Conservation (phyloP, 1,140 invertebrate genomes). For the Ooceraea biroi region DNA sequence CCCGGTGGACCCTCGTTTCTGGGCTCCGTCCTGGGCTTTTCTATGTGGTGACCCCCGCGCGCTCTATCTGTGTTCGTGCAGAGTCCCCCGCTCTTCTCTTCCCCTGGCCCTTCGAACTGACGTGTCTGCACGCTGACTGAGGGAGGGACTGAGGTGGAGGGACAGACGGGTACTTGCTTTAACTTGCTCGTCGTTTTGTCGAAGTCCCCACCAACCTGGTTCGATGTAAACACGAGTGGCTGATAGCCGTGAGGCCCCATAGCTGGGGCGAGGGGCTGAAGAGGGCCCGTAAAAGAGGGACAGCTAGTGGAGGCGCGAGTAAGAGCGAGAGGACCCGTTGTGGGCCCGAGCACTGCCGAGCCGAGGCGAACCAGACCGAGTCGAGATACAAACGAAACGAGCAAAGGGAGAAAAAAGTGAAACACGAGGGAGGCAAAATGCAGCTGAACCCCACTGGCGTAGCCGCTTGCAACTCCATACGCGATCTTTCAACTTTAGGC, state of each 20-base stretch:
- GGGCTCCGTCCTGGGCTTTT: constrained; percentile 33
- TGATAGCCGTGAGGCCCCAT: constrained; percentile 80
- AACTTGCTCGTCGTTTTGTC: constrained; percentile 74
- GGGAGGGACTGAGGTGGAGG: not conserved
- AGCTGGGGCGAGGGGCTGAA: constrained; percentile 48
- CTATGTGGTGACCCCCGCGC: constrained; percentile 23
- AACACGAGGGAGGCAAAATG: constrained; percentile 80
- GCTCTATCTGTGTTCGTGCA: constrained; percentile 47
- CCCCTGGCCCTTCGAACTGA: constrained; percentile 26
- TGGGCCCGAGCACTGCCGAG: constrained; percentile 75
- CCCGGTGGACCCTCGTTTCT: constrained; percentile 70
- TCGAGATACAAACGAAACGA: constrained; percentile 79
- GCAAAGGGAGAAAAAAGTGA: constrained; percentile 76
- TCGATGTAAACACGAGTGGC: constrained; percentile 84
- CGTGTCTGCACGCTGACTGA: constrained; percentile 32
- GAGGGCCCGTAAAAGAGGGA: constrained; percentile 62
- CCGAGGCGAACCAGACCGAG: constrained; percentile 74
- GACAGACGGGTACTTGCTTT: constrained; percentile 56
- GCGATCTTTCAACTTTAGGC: not conserved
- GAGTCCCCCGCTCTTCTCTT: constrained; percentile 27
- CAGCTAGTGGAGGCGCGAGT: constrained; percentile 22
- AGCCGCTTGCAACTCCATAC: constrained; percentile 60
- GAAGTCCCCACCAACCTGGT: constrained; percentile 67
- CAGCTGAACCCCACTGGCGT: constrained; percentile 80
- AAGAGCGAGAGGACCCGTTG: constrained; percentile 54